Conservation (phyloP, 2,888 invertebrate genomes). For the Drosophila pegasa region DNA sequence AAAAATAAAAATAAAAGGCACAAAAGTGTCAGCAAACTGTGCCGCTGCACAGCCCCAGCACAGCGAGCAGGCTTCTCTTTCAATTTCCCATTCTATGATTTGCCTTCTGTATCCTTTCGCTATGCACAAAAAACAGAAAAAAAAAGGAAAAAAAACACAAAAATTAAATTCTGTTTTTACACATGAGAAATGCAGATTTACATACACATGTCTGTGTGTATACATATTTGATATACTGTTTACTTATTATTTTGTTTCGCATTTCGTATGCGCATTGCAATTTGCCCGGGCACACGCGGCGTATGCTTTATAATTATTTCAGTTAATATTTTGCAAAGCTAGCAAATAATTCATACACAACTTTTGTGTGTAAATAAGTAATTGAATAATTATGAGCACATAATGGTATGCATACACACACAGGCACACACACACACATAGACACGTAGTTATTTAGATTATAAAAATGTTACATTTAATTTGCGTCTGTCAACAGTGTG, state of each 20-base stretch:
- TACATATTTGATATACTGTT: neutral
- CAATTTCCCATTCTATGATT: conserved; percentile 9
- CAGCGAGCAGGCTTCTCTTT: conserved; percentile 1
- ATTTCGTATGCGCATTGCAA: conserved; percentile 8
- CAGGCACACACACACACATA: neutral
- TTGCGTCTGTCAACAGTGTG: conserved; percentile 20
- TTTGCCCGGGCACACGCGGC: conserved; percentile 23
- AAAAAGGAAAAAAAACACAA: neutral
- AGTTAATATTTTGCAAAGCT: conserved; percentile 28
- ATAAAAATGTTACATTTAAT: conserved; percentile 29
- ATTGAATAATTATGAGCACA: conserved; percentile 47
- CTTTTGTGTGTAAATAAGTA: conserved; percentile 45
- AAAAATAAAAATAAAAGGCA: conserved; percentile 28
- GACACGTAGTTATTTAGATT: conserved; percentile 37
- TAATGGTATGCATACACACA: conserved; percentile 19
- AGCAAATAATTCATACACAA: conserved; percentile 37
- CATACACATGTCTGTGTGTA: neutral
- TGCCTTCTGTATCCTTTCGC: conserved; percentile 7
- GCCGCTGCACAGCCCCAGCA: conserved; percentile 1
- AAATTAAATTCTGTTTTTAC: conserved; percentile 13
- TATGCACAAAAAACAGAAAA: neutral
- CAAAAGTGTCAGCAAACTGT: conserved; percentile 51
- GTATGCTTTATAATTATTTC: conserved; percentile 38
- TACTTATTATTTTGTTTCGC: neutral
- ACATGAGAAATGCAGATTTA: conserved; percentile 1